Conservation (phyloP, 2,113 vertebrate species). For the Piaya cayana region DNA sequence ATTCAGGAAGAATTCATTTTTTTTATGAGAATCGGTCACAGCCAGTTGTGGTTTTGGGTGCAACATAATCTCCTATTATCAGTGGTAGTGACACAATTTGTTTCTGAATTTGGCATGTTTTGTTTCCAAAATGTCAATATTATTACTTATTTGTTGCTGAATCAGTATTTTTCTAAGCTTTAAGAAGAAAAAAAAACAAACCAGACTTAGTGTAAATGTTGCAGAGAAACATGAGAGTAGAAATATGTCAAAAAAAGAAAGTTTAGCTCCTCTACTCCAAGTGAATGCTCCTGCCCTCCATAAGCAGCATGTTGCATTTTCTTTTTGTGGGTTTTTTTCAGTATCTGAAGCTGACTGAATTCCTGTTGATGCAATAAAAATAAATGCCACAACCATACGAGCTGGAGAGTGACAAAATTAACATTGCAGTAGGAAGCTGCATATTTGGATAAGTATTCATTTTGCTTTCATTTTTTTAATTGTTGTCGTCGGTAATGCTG, state of each 20-base stretch:
- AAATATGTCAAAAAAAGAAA: neutral
- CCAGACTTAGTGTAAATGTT: neutral
- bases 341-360: neutral
- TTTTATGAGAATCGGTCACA: neutral
- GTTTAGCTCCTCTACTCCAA: neutral
- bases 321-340: neutral
- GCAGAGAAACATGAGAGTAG: neutral
- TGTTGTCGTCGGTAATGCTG: neutral
- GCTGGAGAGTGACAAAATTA: constrained; percentile 22
- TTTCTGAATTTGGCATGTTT: constrained; percentile 20
- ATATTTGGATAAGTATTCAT: neutral
- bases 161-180: neutral
- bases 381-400: neutral
- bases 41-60: constrained; percentile 1
- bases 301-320: neutral
- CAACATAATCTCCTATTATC: constrained; percentile 9
- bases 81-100: neutral
- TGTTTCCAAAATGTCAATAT: neutral
- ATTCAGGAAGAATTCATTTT: neutral
- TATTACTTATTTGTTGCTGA: neutral
- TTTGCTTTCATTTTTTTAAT: constrained; percentile 31
- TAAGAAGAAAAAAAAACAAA: neutral
- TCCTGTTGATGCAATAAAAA: constrained; percentile 17
- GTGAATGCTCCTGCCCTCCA: neutral
- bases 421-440: neutral